Base-by-base conservation (phyloP, 1,140 invertebrate species). In the Aphaenogaster ashmeadi region DNA sequence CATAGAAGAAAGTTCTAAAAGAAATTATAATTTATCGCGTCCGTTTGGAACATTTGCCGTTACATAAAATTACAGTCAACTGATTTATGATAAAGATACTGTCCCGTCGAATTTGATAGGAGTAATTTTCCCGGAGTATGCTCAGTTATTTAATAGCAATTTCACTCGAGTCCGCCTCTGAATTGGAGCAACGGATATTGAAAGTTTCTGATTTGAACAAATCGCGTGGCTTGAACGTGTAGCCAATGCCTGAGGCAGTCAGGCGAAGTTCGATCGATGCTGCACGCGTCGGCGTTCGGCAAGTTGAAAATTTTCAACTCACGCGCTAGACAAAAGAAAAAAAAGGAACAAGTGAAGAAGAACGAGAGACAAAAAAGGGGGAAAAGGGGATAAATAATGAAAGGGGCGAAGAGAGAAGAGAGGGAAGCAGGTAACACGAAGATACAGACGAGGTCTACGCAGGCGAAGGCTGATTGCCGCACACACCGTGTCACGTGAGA, bases 201-300 rank as follows among this genome's bases (percentile, higher is more conserved):
- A 87, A 87, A 90, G 60, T 90, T 88, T 78, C 78, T 52, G 89
- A 88, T 90, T 90, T 54, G 66, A 87, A 87, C 86, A 74, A 90
- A 90, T 90, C 86, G 85, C 56, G 74, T 62, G 87, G 72, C 80
- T 79, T 47, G 58, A 64, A 75, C 85, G 88, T 80, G 88, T 87
- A 77, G 72, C 81, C 79, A 77, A 78, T 86, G 78, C 85, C 72
- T 11, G 36, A 58, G 56, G 85, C 88, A 83, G 79, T 78, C 78
- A 56, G 27, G 72, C 60, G 41, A 90, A 90, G 71, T 87, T 89
- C 72, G 69, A 87, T 87, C 89, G 71, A 84, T 84, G 72, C 66
- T 74, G 78, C 86, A 50, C 41, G 69, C 72, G 72, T 87, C 78
- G 84, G 74, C 54, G 88, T 74, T 87, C 44, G 54, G 54, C 13